Evolutionary conservation across 2,888 invertebrate genomes (phyloP).

Genomic region (Hirudinaria manillensis): DNA sequence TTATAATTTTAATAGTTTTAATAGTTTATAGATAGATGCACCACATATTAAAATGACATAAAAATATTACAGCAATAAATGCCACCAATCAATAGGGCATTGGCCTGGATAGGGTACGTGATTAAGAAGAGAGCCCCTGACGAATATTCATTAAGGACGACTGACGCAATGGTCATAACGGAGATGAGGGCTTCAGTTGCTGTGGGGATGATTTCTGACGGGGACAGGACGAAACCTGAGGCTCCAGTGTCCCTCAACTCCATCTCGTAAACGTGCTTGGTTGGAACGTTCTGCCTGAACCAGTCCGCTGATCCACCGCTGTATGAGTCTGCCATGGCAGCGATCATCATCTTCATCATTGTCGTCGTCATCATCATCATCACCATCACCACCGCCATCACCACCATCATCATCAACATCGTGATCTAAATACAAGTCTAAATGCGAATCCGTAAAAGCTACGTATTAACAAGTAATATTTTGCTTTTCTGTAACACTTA

Average conservation of each 20-base stretch:
- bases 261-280: slow-evolving; percentile 16
- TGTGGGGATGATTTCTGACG: neutral
- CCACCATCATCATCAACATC: neutral
- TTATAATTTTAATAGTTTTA: too few relatives aligned
- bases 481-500: too few relatives aligned
- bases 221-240: neutral
- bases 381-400: slow-evolving; percentile 2
- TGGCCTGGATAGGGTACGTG: too few relatives aligned
- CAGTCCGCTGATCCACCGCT: slow-evolving; percentile 25
- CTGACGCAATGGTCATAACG: neutral
- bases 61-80: too few relatives aligned
- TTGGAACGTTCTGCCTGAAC: neutral
- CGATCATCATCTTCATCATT: neutral
- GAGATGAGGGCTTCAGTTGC: neutral
- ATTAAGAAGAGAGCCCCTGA: too few relatives aligned
- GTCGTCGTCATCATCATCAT: neutral
- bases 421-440: too few relatives aligned
- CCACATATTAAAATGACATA: too few relatives aligned
- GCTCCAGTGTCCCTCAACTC: slow-evolving; percentile 8
- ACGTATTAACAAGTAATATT: too few relatives aligned
- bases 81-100: too few relatives aligned
- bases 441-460: too few relatives aligned
- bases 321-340: slow-evolving; percentile 22
- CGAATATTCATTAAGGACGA: neutral
- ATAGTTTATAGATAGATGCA: too few relatives aligned